phyloP scores from a whole-genome alignment of 2,113 vertebrate genomes.

The Noctilio leporinus region DNA sequence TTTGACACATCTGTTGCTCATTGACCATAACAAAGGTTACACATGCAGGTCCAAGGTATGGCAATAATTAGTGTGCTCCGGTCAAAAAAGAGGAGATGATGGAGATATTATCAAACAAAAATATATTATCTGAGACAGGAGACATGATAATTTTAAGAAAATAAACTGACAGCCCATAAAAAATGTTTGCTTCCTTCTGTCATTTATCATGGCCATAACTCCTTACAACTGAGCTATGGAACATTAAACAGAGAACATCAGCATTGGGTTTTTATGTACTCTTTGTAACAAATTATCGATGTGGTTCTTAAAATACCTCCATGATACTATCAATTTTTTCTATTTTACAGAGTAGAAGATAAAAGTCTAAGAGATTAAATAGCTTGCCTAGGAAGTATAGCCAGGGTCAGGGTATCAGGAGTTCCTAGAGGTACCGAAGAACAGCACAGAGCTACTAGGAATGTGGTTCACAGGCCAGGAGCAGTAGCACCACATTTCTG shows the following conservation, averaged over 20 bases:
- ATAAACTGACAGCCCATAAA: conserved; percentile 24
- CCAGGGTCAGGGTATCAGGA: not conserved
- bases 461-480: not conserved
- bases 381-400: not conserved
- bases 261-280: not conserved
- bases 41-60: not conserved
- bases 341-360: not conserved
- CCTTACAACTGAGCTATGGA: not conserved
- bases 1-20: not conserved
- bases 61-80: not conserved
- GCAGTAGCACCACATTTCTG: too few species aligned
- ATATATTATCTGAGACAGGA: not conserved
- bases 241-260: conserved; percentile 3
- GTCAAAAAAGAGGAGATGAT: not conserved
- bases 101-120: conserved; percentile 8
- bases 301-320: not conserved
- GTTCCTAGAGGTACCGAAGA: not conserved
- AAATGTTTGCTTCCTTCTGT: not conserved
- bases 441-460: not conserved
- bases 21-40: not conserved
- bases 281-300: not conserved
- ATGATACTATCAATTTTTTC: not conserved
- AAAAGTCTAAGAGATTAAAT: not conserved
- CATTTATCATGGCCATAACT: conserved; percentile 23
- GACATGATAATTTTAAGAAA: conserved; percentile 16